Conservation (phyloP, 2,888 invertebrate genomes). For the Norana najaformis region DNA sequence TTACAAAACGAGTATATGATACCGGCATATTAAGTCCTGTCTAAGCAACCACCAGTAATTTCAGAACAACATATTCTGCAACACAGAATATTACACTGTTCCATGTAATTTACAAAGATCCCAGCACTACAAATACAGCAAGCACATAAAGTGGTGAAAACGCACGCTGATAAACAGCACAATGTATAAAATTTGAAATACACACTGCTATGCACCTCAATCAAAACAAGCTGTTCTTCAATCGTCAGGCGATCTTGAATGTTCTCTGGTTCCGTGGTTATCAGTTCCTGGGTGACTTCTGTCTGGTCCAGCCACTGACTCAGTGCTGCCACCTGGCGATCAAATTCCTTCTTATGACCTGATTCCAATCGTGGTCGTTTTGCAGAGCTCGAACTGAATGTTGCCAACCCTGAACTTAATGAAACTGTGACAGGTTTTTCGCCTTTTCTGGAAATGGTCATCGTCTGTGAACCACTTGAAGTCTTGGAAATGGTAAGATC, state of each 20-base stretch:
- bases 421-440: conserved; percentile 40
- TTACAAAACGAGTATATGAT: background rate
- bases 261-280: conserved; percentile 50
- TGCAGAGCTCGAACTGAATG: conserved; percentile 22
- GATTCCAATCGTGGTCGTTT: conserved; percentile 51
- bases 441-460: conserved; percentile 42
- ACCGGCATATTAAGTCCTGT: background rate
- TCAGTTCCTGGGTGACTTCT: conserved; percentile 56
- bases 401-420: conserved; percentile 36
- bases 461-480: conserved; percentile 44
- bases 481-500: conserved; percentile 55
- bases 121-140: no score
- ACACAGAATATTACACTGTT: background rate
- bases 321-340: conserved; percentile 50
- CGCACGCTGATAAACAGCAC: background rate
- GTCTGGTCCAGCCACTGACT: conserved; percentile 59
- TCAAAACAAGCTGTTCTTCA: conserved; percentile 64
- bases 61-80: background rate
- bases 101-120: background rate
- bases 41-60: background rate
- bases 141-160: background rate
- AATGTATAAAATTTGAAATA: no score
- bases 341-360: conserved; percentile 53
- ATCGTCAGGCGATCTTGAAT: conserved; percentile 66
- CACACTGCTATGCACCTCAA: conserved; percentile 49